These are phyloP conservation scores for Denticeps clupeoides DNA, from an alignment of 2,797 vertebrate genomes.

Conservation along the genomic window DNA sequence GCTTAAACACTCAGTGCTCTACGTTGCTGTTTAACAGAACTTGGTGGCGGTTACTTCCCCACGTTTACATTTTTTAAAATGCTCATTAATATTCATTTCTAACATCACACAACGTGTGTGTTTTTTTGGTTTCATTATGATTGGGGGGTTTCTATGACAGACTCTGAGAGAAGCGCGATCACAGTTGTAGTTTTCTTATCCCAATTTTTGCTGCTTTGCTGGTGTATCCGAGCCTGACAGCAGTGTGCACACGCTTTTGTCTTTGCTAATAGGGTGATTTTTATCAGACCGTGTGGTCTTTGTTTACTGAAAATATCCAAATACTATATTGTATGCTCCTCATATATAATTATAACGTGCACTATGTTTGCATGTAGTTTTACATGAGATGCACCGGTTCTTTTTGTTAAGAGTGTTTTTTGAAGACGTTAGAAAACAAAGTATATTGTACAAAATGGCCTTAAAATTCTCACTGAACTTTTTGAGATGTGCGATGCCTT, in stretches of 20 bases:
- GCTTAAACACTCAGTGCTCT: no score
- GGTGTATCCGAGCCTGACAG: no score
- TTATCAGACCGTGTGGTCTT: slow-evolving; percentile 61
- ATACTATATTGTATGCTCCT: slow-evolving; percentile 72
- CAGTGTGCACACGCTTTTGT: slow-evolving; percentile 7
- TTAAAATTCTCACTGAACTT: slow-evolving; percentile 92
- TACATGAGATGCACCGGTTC: slow-evolving; percentile 71
- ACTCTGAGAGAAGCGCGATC: no score
- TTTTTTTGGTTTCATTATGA: no score
- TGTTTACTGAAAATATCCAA: slow-evolving; percentile 77
- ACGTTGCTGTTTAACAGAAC: no score
- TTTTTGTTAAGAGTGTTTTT: slow-evolving; percentile 63
- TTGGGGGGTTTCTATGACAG: no score
- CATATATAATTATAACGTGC: slow-evolving; percentile 70
- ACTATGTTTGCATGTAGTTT: slow-evolving; percentile 90
- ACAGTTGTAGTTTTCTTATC: no score
- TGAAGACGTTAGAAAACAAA: slow-evolving; percentile 45
- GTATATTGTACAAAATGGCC: slow-evolving; percentile 86
- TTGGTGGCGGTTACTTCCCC: no score
- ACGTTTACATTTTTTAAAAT: no score
- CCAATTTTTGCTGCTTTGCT: no score
- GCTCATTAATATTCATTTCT: no score
- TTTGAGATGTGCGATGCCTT: slow-evolving; percentile 89
- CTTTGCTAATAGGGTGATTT: slow-evolving; percentile 29
- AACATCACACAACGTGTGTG: no score